These are phyloP conservation scores for Trisateles emortualis DNA, from an alignment of 2,888 invertebrate species.

Conservation along the genomic window DNA sequence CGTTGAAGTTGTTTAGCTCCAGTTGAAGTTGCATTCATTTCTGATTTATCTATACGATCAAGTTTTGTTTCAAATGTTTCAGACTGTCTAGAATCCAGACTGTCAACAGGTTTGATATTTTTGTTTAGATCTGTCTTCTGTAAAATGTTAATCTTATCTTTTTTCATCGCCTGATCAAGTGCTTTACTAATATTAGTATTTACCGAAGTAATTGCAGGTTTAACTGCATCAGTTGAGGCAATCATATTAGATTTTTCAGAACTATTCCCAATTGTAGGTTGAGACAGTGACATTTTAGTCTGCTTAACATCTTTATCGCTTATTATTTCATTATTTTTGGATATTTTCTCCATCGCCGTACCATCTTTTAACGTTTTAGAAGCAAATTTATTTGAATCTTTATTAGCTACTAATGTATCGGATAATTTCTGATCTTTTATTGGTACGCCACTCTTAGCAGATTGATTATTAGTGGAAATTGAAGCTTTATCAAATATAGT, in stretches of 20 bases:
- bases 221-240: conserved; percentile 1
- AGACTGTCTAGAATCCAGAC: conserved; percentile 1
- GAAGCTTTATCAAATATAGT: conserved; percentile 13
- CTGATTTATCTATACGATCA: conserved; percentile 30
- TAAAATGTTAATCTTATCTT: background rate
- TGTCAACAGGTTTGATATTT: conserved; percentile 14
- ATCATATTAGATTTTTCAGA: conserved; percentile 9
- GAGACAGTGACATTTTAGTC: background rate
- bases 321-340: conserved; percentile 5
- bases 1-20: conserved; percentile 59
- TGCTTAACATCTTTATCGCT: conserved; percentile 6
- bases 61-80: conserved; percentile 15
- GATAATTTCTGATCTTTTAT: background rate
- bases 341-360: conserved; percentile 5
- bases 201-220: background rate
- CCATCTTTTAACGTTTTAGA: conserved; percentile 7
- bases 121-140: conserved; percentile 20
- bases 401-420: background rate
- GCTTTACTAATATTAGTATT: conserved; percentile 1
- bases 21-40: conserved; percentile 24
- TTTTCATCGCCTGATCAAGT: background rate
- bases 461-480: conserved; percentile 14
- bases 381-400: conserved; percentile 16
- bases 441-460: background rate
- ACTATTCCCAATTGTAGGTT: conserved; percentile 2